Base-by-base conservation (phyloP, 2,888 invertebrate genomes). In the Aplocera efformata region DNA sequence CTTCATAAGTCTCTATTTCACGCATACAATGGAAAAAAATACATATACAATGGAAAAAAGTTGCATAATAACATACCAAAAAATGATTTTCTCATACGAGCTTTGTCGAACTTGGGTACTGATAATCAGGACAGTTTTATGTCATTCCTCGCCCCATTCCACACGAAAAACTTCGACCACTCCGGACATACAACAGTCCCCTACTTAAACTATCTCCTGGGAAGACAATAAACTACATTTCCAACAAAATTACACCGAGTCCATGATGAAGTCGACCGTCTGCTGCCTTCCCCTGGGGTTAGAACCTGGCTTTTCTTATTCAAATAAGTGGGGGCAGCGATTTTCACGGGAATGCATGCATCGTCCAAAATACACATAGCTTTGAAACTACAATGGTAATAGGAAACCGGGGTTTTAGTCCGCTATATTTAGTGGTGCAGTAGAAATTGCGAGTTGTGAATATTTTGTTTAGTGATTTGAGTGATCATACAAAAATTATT, bases 241-340 rank as follows among this genome's bases (percentile, higher is more conserved):
- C 59, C 45, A 51, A 60, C 51, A 52, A 58, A 63, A 66, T 67
- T 63, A 67, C 70, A 58, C 47, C 53, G 60, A 57, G 68, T 61
- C 56, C 60, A 67, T 63, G 61, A 60, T 63, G 63, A 67, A 61
- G 63, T 61, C 63, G 58, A 60, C 63, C 58, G 68, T 64, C 65
- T 65, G 65, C 42, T 51, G 8, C 34, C 28, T 48, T 63, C 71
- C 60, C 65, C 36, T 44, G 70, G 67, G 66, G 63, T 57, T 56
- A 53, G 58, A 60, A 66, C 66, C 71, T 67, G 67, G 63, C 77
- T 63, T 81, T 83, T 84, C 80, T 84, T 81, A 85, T 85, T 85
- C 81, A 84, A 85, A 84, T 84, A 79, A 73, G 77, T 67, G 71
- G 68, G 68, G 73, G 60, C 73, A 66, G 63, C 67, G 79, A 78